Base-by-base conservation (phyloP, 2,797 vertebrate genomes). In the Enoplosus armatus region DNA sequence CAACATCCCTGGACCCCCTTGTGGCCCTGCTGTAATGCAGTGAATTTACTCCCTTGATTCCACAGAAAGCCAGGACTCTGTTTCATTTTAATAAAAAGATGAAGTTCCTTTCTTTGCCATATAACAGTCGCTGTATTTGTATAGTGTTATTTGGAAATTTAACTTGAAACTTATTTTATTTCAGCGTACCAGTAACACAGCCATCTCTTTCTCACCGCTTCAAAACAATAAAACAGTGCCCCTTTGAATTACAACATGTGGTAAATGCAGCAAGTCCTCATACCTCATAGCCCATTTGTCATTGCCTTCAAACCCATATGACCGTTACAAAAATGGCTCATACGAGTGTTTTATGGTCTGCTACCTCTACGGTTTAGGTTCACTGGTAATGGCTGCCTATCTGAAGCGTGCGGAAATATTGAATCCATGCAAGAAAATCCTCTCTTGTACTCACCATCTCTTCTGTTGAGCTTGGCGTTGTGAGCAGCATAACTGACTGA, bases 391-490 rank as follows among this genome's bases (percentile, higher is more conserved):
- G 31, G 75, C 55, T n/a, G 47, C 1, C 0, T 3, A 15, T n/a
- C 14, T 47, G 12, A 62, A 77, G 56, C 69, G 27, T 69, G 62
- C 15, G 47, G 51, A 72, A 50, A 70, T 31, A 12, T 18, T 33
- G 43, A 58, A 59, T 50, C 39, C 27, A 12, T 24, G 37, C 41
- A 26, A 29, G 22, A 29, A 11, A 22, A 41, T 24, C 20, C 12
- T 48, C 16, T 15, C 37, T 27, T 6, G 55, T 68, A 94, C 97
- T 97, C 87, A 99, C 98, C 98, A 0, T 99, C 97, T 96, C 96
- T 95, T 91, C 97, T 94, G 92, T 98, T 99, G 59, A 99, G 96
- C 85, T 94, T 98, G 91, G 96, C 97, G 72, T 97, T 97, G 78
- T 95, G 95, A 27, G 98, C 95, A 20, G 96, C 97, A 9, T 97